These are phyloP conservation scores for Drosophila kanekoi DNA, from an alignment of 2,888 invertebrate genomes.

Conservation along the genomic window DNA sequence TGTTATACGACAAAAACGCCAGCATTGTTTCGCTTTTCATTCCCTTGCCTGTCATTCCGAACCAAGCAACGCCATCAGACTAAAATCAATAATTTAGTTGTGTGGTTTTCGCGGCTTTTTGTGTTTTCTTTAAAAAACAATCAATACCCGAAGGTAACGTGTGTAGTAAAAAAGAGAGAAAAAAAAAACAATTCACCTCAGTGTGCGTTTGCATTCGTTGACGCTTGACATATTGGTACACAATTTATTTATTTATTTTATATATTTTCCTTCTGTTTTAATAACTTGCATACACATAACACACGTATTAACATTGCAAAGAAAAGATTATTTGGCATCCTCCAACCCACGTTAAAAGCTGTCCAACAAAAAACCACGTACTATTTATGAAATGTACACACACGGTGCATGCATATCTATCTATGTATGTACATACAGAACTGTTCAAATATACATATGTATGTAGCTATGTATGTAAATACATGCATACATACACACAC, in stretches of 20 bases:
- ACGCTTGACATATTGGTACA: constrained; percentile 79
- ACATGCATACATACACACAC: constrained; percentile 13
- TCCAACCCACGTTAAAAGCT: constrained; percentile 8
- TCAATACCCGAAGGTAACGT: constrained; percentile 79
- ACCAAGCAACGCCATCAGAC: constrained; percentile 62
- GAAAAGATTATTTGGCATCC: constrained; percentile 23
- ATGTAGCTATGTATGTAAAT: constrained; percentile 7
- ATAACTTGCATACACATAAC: constrained; percentile 11
- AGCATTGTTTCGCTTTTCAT: constrained; percentile 44
- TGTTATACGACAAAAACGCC: constrained; percentile 37
- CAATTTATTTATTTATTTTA: constrained; percentile 67
- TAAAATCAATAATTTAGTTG: constrained; percentile 78
- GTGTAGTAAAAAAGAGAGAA: constrained; percentile 56
- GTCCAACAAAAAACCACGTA: constrained; percentile 8
- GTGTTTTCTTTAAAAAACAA: constrained; percentile 78
- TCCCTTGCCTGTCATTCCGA: constrained; percentile 50
- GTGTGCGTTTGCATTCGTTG: constrained; percentile 77
- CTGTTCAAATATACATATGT: not conserved
- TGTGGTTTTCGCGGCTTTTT: constrained; percentile 78
- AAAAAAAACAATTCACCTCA: constrained; percentile 61
- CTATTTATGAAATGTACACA: constrained; percentile 22
- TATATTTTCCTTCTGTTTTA: constrained; percentile 14
- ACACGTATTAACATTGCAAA: not conserved
- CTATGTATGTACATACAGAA: constrained; percentile 4
- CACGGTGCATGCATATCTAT: constrained; percentile 1